Evolutionary conservation across 2,113 vertebrate genomes (phyloP).

Genomic region (Xenotilapia caudafasciata): DNA sequence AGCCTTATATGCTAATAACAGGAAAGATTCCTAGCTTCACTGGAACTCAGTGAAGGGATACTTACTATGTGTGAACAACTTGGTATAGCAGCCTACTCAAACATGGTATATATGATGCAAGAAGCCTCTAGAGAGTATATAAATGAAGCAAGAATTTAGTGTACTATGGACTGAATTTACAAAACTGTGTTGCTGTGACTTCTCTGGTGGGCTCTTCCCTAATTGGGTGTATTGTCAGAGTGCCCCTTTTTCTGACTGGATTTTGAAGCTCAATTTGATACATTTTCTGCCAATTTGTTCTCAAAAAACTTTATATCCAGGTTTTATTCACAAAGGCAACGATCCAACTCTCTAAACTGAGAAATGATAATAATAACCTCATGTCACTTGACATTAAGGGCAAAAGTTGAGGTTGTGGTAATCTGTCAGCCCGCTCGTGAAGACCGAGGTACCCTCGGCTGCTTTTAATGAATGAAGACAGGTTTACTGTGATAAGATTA

Average conservation of each 20-base stretch:
- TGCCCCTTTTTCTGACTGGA: neutral
- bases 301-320: neutral
- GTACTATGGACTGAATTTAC: neutral
- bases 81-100: neutral
- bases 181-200: neutral
- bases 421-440: neutral
- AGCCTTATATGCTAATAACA: neutral
- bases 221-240: neutral
- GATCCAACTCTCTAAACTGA: neutral
- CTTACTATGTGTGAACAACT: neutral
- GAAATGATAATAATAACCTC: neutral
- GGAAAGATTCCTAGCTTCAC: neutral
- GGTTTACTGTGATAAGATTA: slow-evolving; percentile 31
- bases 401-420: neutral
- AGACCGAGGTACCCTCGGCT: neutral
- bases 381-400: neutral
- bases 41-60: neutral
- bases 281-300: neutral
- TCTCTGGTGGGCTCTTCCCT: neutral
- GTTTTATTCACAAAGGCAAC: neutral
- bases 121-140: neutral
- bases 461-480: slow-evolving; percentile 12
- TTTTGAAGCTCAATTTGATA: neutral
- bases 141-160: neutral
- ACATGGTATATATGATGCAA: neutral